Percentiles rank a stretch among this genome's conserved stretches.
Conservation (phyloP, 2,888 invertebrate species). For the Drosophila percnosoma region DNA sequence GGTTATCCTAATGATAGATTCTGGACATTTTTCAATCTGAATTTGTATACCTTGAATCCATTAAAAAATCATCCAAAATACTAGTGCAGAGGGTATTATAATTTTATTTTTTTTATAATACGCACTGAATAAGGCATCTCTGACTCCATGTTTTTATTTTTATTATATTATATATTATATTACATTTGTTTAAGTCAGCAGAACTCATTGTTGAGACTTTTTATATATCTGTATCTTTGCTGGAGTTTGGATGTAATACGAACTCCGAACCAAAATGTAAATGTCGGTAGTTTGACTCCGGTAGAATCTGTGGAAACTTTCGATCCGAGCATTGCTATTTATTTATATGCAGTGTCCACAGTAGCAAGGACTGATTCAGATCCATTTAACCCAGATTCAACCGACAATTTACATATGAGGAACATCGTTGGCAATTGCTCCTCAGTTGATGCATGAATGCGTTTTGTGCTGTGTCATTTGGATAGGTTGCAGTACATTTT, state of each 20-base stretch:
- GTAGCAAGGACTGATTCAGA: background rate
- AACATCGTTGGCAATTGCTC: conserved; percentile 24
- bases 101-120: too few species aligned
- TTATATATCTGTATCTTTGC: background rate
- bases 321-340: background rate
- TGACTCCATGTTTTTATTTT: too few species aligned
- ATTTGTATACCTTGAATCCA: too few species aligned
- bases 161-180: background rate
- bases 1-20: too few species aligned
- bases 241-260: background rate
- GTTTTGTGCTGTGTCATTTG: conserved; percentile 30
- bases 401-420: conserved; percentile 19
- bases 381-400: conserved; percentile 18
- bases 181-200: background rate
- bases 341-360: background rate
- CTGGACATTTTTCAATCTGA: too few species aligned
- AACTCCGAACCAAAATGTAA: background rate
- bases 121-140: too few species aligned
- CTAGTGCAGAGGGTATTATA: too few species aligned
- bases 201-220: background rate
- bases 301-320: background rate
- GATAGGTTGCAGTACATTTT: conserved; percentile 31
- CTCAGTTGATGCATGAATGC: conserved; percentile 24
- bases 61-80: too few species aligned
- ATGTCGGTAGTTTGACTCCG: background rate